Conservation (phyloP, 1,140 invertebrate genomes). For the Physella acuta region DNA sequence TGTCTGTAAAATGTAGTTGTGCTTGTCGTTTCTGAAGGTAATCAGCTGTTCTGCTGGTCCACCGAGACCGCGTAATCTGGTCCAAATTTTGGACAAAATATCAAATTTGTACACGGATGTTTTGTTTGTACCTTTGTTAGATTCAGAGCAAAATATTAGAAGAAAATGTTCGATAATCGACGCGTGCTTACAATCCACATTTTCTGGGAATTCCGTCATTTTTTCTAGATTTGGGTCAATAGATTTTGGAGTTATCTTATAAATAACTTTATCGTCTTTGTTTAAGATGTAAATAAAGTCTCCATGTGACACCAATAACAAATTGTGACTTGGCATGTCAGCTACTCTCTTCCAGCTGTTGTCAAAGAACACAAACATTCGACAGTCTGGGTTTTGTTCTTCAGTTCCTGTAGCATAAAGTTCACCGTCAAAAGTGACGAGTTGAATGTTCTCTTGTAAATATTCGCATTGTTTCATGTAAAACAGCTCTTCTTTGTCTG, state of each 20-base stretch:
- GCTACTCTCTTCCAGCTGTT: too few relatives aligned
- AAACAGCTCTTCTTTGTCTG: background rate
- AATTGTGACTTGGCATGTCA: background rate
- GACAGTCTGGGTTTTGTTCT: too few relatives aligned
- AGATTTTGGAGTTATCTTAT: background rate
- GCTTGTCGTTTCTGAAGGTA: background rate
- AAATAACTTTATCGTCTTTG: background rate
- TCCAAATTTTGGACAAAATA: background rate
- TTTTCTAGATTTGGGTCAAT: too few relatives aligned
- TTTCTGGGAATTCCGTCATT: background rate
- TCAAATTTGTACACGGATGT: background rate
- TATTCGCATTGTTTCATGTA: background rate
- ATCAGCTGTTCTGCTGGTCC: background rate
- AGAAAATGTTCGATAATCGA: background rate
- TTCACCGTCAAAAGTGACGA: background rate
- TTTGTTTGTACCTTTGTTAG: background rate
- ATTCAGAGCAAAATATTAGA: background rate
- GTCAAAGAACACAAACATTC: too few relatives aligned
- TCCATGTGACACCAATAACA: background rate
- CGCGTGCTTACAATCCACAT: background rate
- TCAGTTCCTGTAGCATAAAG: background rate
- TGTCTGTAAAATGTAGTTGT: background rate
- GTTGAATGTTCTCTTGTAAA: background rate
- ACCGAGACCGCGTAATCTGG: background rate
- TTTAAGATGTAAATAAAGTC: background rate